A percentile compares a stretch with the other conserved stretches of the same genome.
Evolutionary conservation across 2,113 vertebrate genomes (phyloP).

Genomic region (Lepus europaeus): DNA sequence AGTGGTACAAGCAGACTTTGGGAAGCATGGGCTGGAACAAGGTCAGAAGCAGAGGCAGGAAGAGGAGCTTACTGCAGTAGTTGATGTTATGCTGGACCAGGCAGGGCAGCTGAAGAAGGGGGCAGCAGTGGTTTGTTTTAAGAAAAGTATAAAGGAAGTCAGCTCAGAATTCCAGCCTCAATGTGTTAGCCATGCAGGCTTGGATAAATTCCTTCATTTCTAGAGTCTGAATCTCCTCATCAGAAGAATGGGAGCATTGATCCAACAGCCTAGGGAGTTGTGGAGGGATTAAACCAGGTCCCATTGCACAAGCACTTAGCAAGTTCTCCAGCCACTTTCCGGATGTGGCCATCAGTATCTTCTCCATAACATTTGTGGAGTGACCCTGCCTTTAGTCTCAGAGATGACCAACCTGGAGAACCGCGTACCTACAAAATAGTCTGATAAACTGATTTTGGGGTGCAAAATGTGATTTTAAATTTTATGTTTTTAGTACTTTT

Average conservation of each 20-base stretch:
- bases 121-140: background rate
- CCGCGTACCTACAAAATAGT: background rate
- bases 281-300: conserved; percentile 18
- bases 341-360: background rate
- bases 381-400: background rate
- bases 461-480: conserved; percentile 56
- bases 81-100: background rate
- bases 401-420: background rate
- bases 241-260: background rate
- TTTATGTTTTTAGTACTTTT: conserved; percentile 54
- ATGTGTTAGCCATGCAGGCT: background rate
- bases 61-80: background rate
- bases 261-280: background rate
- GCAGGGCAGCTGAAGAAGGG: background rate
- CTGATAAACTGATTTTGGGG: conserved; percentile 49
- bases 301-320: background rate
- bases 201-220: background rate
- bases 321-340: background rate
- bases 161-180: background rate
- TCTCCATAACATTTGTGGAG: background rate
- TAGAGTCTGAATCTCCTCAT: background rate
- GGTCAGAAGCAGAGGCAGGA: background rate
- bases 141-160: background rate
- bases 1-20: background rate
- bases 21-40: background rate